phyloP scores from a whole-genome alignment of 2,113 vertebrate species.

The Caranx melampygus region DNA sequence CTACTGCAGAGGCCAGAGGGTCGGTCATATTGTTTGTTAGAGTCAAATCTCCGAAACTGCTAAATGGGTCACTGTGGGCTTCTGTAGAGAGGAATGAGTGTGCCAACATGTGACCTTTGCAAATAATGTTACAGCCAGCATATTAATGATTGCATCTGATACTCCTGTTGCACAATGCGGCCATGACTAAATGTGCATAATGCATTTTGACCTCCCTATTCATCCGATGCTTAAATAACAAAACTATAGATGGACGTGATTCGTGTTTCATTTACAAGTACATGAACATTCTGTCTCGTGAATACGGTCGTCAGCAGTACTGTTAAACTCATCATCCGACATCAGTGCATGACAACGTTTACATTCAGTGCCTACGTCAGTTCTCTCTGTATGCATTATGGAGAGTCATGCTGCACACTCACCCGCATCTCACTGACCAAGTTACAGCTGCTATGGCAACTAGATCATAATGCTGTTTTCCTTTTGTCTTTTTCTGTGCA shows the following conservation, averaged over 20 bases:
- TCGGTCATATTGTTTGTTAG: neutral
- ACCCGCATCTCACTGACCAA: slow-evolving; percentile 32
- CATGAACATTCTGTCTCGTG: neutral
- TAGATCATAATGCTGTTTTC: slow-evolving; percentile 15
- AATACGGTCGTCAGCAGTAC: neutral
- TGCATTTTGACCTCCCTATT: too few relatives aligned
- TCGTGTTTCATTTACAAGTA: neutral
- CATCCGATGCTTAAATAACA: neutral
- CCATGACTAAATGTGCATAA: neutral
- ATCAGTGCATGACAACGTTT: slow-evolving; percentile 11
- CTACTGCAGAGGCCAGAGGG: neutral
- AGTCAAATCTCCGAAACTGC: neutral
- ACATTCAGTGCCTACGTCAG: slow-evolving; percentile 5
- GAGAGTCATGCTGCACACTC: slow-evolving; percentile 38
- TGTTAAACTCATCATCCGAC: neutral
- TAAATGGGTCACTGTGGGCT: neutral
- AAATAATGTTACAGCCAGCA: neutral
- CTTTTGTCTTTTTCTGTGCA: slow-evolving; percentile 14
- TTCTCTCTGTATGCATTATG: slow-evolving; percentile 6
- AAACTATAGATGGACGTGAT: neutral
- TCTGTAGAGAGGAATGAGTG: neutral
- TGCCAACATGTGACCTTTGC: neutral
- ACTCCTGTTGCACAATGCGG: neutral
- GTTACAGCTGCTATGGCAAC: slow-evolving; percentile 69
- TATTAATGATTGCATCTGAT: neutral